Base-by-base conservation (phyloP, 2,888 invertebrate genomes). In the Teleogryllus oceanicus region DNA sequence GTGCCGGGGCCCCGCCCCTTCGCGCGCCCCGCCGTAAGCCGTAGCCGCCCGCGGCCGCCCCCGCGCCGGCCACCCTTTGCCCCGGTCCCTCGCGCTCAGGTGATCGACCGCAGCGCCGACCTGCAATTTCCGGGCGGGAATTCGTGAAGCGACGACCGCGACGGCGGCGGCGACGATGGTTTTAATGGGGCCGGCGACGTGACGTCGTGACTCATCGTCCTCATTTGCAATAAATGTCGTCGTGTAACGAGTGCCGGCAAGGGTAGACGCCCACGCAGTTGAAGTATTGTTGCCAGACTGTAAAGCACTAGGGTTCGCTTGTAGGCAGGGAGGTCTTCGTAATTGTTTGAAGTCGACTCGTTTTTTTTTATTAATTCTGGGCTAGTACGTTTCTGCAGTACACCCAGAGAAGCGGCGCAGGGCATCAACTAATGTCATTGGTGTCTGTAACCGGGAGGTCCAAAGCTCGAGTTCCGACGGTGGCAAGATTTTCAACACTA, bases 221-320 rank as follows among this genome's bases (percentile, higher is more conserved):
- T 62, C 62, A 62, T 62, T 62, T 62, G 62, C 62, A 62, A 62
- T 62, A 62, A 62, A 62, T 62, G 62, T 16, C 62, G n/a, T 62
- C n/a, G 62, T 16, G 62, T 13, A 13, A 62, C 16, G n/a, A 62
- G 62, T 16, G 62, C 13, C 62, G 62, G 62, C 4, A 8, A 11
- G 16, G 62, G 16, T 18, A 62, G 62, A 5, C 62, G 62, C 62
- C 62, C 62, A n/a, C 62, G 62, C 62, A 13, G 62, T 16, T 12
- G 16, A 62, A 62, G 13, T 62, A 12, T 37, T 37, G 37, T 37
- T 37, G 37, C 37, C 5, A 1, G 37, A 8, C 37, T 37, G 37
- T 5, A 37, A 8, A 24, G 24, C 24, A 3, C 24, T 24, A 24
- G 24, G 24, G 24, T 2, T 24, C 24, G 24, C 24, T 37, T 37